Conservation (phyloP, 2,797 vertebrate genomes). For the Labroides dimidiatus region DNA sequence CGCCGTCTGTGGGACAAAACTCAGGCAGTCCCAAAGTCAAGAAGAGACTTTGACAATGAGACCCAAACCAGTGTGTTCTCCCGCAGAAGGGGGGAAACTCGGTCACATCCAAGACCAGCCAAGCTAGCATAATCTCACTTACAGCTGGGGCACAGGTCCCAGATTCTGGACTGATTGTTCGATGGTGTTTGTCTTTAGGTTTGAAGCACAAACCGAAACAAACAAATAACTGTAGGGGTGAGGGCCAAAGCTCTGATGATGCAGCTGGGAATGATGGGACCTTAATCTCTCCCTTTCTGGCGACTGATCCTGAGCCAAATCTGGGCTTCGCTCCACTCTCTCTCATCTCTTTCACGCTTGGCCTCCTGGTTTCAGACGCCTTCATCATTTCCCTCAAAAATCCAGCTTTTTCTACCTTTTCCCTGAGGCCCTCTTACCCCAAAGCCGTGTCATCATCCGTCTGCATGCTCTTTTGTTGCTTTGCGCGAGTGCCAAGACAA, state of each 20-base stretch:
- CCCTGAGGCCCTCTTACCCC: slow-evolving; percentile 27
- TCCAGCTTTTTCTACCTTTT: slow-evolving; percentile 53
- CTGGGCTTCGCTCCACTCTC: slow-evolving; percentile 60
- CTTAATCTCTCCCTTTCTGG: slow-evolving; percentile 70
- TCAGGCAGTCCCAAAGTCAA: slow-evolving; percentile 60
- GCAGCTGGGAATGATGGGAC: slow-evolving; percentile 73
- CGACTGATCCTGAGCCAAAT: slow-evolving; percentile 78
- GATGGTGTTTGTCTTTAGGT: slow-evolving; percentile 10
- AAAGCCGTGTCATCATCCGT: slow-evolving; percentile 15
- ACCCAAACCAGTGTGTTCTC: slow-evolving; percentile 64
- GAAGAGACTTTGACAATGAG: slow-evolving; percentile 70
- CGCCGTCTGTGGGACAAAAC: slow-evolving; percentile 56
- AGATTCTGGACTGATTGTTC: slow-evolving; percentile 69
- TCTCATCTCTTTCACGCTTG: slow-evolving; percentile 73
- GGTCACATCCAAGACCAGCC: slow-evolving; percentile 49
- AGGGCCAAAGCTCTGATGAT: slow-evolving; percentile 69
- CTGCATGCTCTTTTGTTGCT: slow-evolving; percentile 61
- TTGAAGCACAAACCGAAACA: slow-evolving; percentile 24
- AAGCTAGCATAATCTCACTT: slow-evolving; percentile 65
- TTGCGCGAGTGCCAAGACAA: slow-evolving; percentile 48
- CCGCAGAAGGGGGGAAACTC: slow-evolving; percentile 29
- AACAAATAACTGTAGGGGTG: slow-evolving; percentile 42
- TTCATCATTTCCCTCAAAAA: slow-evolving; percentile 47
- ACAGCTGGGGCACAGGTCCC: slow-evolving; percentile 74
- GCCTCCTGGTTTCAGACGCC: slow-evolving; percentile 73